These are phyloP conservation scores for Sinocyclocheilus anophthalmus DNA, from an alignment of 2,113 vertebrate species.

Conservation along the genomic window DNA sequence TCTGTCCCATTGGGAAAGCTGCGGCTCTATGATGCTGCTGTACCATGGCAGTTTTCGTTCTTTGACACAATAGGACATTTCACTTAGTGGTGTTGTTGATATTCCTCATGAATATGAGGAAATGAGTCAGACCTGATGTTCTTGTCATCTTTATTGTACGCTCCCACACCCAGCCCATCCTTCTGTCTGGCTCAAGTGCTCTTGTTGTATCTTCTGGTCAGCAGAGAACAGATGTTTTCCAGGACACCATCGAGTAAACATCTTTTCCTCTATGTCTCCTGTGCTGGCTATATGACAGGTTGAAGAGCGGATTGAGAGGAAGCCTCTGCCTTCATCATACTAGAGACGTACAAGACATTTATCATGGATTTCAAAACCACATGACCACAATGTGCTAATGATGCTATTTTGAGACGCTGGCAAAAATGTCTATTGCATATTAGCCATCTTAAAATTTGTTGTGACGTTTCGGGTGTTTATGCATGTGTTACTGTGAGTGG, in stretches of 20 bases:
- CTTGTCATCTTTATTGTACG: neutral
- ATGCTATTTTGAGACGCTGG: conserved; percentile 56
- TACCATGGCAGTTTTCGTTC: neutral
- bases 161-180: neutral
- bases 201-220: conserved; percentile 33
- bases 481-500: neutral
- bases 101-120: conserved; percentile 4
- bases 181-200: conserved; percentile 27
- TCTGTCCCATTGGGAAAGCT: neutral
- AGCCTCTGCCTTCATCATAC: conserved; percentile 41
- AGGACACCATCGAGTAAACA: conserved; percentile 17
- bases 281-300: neutral
- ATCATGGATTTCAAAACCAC: conserved; percentile 58
- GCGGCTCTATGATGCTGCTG: neutral
- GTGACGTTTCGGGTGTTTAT: neutral
- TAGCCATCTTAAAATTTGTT: conserved; percentile 45
- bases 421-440: conserved; percentile 44
- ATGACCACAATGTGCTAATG: conserved; percentile 47
- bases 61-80: neutral
- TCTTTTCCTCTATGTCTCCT: neutral
- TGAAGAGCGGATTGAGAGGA: conserved; percentile 34
- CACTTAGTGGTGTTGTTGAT: neutral
- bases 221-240: conserved; percentile 53
- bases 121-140: conserved; percentile 3
- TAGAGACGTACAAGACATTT: conserved; percentile 49